Evolutionary conservation across 2,113 vertebrate species (phyloP).

Genomic region (Callipepla squamata): DNA sequence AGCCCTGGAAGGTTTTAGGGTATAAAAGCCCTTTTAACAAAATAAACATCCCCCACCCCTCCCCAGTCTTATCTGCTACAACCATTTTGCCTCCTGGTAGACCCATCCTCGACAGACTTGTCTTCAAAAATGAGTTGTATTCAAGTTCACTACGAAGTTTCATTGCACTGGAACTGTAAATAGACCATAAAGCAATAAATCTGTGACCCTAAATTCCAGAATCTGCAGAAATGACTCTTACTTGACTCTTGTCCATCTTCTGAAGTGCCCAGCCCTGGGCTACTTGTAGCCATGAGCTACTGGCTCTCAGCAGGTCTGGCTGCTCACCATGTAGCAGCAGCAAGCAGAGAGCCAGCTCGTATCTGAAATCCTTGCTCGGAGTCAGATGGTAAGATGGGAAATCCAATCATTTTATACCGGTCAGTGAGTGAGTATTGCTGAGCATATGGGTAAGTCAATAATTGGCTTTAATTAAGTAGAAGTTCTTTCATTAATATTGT

Average conservation of each 20-base stretch:
- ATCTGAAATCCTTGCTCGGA: not conserved
- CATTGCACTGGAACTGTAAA: not conserved
- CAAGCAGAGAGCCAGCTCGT: not conserved
- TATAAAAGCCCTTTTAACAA: not conserved
- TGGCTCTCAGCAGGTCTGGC: not conserved
- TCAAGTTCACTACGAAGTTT: not conserved
- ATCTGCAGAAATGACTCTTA: not conserved
- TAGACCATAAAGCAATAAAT: not conserved
- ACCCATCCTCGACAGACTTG: accelerated
- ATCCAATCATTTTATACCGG: not conserved
- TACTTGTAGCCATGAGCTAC: not conserved
- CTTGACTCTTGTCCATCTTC: not conserved
- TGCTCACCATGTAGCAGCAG: not conserved
- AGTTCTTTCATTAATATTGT: slow-evolving; percentile 11
- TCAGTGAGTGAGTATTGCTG: not conserved
- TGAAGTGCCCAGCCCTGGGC: not conserved
- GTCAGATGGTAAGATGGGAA: not conserved
- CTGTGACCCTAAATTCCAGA: not conserved
- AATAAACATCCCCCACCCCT: not conserved
- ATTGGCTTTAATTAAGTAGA: slow-evolving; percentile 54
- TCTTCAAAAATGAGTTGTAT: not conserved
- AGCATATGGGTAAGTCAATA: slow-evolving; percentile 10
- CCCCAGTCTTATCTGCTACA: not conserved
- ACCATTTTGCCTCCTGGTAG: not conserved
- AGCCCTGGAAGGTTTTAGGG: not conserved